Evolutionary conservation across 64 coral and sea anemone species (phyloP), one percentile per base, ranked within the genome.

Genomic region (Dendrophyllia cribrosa): DNA sequence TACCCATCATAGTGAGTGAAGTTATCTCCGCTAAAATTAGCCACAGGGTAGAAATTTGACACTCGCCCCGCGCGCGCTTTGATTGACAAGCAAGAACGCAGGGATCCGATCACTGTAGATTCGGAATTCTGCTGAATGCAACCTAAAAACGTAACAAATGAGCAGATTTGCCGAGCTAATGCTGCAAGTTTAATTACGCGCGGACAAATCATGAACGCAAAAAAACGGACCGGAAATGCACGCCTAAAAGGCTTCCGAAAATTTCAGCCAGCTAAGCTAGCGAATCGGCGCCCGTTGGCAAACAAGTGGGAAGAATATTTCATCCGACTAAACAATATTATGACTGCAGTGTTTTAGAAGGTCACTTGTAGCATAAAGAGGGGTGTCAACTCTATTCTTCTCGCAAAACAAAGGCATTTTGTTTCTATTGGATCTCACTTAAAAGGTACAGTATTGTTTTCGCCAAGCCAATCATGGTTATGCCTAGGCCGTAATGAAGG

Each of bases 1-100:
- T 94, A 89, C 87, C 92, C 86, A 82, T 89, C 43, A 72, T 89
- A 58, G 81, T 69, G 51, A 48, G 34, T 34, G 83, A 88, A 64
- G 58, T 78, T 82, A 82, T 82, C 66, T 89, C 56, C 51, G 68
- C 87, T 94, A 94, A 89, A 94, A 83, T 83, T 94, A 94, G 87
- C 92, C 78, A 94, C 78, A 0, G 78, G 86, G 9, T 10, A 51
- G 92, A 73, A 89, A 94, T 60, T 20, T 66, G 87, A 94, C 86
- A 94, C 92, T 86, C 77, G 79, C 46, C 64, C 43, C 78, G 53
- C 26, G 46, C 62, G 43, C 10, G 61, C 50, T 74, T 89, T 94
- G 92, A 94, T 89, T 89, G 92, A 94, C 86, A 84, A 63, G 55
- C 66, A 55, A 49, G 66, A 64, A 22, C 70, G 51, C 10, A 7